Base-by-base conservation (phyloP, 2,888 invertebrate species). In the Synergus laeviventris region DNA sequence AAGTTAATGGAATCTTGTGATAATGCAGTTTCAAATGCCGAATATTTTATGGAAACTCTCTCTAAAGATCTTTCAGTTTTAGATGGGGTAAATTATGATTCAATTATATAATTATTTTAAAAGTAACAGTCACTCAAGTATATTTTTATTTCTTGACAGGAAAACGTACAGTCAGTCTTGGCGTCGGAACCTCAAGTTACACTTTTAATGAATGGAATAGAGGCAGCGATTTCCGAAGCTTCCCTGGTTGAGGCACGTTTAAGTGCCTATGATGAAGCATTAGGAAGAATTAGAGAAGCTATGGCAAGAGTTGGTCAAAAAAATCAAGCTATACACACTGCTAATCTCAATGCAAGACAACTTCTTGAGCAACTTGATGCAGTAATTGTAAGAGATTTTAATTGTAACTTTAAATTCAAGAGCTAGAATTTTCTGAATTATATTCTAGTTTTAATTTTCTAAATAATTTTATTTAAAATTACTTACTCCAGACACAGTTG, bases 251-350 rank as follows among this genome's bases (percentile, higher is more conserved):
- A 97, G 90, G 91, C 92, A 18, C 94, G 95, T 75, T 92, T 97
- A 74, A 95, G 96, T 87, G 92, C 93, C 18, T 97, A 97, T 88
- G 97, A 97, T 89, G 95, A 95, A 84, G 95, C 95, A 76, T 92
- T 97, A 56, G 94, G 96, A 87, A 96, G 96, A 90, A 96, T 97
- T 2, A 93, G 96, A 81, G 97, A 97, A 88, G 95, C 96, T 39
- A 97, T 98, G 94, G 96, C 97, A 85, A 95, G 96, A 87, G 97
- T 98, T 92, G 97, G 97, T 81, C 96, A 97, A 87, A 97, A 97
- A 89, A 98, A 97, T 92, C 94, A 95, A 12, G 93, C 96, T 89
- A 96, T 97, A 85, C 96, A 96, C 87, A 94, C 96, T 12, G 96
- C 96, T 60, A 97, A 97, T 91, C 94, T 93, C 86, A 98, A 97